Conservation (phyloP, 2,113 vertebrate species). For the Tympanuchus pallidicinctus region DNA sequence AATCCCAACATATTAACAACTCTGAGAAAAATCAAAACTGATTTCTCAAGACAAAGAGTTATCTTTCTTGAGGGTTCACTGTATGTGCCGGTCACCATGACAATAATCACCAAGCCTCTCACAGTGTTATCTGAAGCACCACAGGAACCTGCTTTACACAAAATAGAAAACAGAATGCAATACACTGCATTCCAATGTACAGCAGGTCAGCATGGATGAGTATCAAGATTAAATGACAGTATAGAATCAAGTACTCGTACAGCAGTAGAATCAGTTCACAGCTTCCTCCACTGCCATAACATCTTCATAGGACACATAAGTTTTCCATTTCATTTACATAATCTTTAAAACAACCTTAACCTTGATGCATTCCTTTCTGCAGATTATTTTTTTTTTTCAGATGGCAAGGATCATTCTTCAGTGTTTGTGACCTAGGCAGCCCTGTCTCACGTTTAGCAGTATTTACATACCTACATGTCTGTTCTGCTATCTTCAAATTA, state of each 20-base stretch:
- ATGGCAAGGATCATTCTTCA: not conserved
- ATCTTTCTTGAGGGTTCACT: not conserved
- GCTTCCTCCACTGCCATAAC: not conserved
- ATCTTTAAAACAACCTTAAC: not conserved
- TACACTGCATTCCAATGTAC: not conserved
- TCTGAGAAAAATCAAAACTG: not conserved
- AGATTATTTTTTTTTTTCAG: not conserved
- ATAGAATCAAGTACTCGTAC: not conserved
- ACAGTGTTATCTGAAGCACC: not conserved
- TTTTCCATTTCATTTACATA: not conserved
- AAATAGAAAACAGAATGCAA: not conserved
- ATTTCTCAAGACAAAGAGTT: not conserved
- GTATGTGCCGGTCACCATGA: not conserved
- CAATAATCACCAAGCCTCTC: not conserved
- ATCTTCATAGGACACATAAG: not conserved
- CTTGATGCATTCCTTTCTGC: not conserved
- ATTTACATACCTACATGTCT: not conserved
- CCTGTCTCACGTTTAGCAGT: not conserved
- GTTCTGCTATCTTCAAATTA: not conserved
- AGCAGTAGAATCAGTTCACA: not conserved
- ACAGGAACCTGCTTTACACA: rapidly evolving
- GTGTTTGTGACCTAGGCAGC: not conserved
- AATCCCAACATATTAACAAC: not conserved
- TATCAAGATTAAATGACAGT: not conserved
- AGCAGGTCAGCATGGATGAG: not conserved